Conservation (phyloP, 2,113 vertebrate genomes). For the Sceloporus tristichus region DNA sequence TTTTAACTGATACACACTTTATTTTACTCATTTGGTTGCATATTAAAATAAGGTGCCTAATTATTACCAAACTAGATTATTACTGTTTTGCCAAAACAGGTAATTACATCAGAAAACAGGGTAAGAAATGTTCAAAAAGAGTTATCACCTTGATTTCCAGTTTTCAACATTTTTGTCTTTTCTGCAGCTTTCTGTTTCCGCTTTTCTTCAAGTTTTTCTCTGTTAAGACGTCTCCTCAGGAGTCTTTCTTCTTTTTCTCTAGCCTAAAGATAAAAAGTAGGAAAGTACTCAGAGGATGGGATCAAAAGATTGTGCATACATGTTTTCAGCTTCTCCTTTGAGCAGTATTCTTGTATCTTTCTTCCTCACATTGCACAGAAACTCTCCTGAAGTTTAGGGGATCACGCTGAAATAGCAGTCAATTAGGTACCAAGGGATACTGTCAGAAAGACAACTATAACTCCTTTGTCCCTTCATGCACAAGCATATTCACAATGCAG, state of each 20-base stretch:
- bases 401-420: too few species aligned
- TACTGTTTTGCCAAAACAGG: not conserved
- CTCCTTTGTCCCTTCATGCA: not conserved
- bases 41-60: not conserved
- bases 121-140: conserved; percentile 5
- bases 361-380: not conserved
- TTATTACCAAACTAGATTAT: not conserved
- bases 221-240: conserved; percentile 92
- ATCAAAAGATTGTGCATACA: not conserved
- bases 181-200: conserved; percentile 91
- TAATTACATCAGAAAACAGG: not conserved
- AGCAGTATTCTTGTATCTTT: not conserved
- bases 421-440: not conserved
- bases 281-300: not conserved
- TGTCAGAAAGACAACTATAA: not conserved
- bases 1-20: not conserved
- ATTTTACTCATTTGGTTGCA: conserved; percentile 20
- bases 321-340: not conserved
- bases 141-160: conserved; percentile 73
- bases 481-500: not conserved
- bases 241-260: conserved; percentile 98
- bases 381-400: not conserved
- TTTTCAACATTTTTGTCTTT: conserved; percentile 79
- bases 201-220: conserved; percentile 95
- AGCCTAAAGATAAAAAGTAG: conserved; percentile 81